Evolutionary conservation across 2,888 invertebrate species (phyloP).

Genomic region (Nemapogon koenigi): DNA sequence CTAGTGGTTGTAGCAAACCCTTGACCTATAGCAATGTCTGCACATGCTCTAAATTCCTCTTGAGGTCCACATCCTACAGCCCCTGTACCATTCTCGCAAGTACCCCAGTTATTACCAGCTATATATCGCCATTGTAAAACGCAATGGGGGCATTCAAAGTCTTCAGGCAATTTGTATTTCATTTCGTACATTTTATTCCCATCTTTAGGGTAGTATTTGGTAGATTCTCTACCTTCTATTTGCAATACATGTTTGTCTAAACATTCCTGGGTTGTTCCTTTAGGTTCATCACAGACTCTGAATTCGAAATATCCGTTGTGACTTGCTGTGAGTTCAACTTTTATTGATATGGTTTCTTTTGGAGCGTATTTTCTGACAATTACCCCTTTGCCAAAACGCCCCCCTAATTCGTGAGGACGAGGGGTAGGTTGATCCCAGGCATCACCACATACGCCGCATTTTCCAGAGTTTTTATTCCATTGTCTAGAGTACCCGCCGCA

Average conservation of each 20-base stretch:
- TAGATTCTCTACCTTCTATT: conserved; percentile 54
- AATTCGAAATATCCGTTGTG: conserved; percentile 90
- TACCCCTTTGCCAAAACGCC: conserved; percentile 81
- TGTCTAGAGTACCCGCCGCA: conserved; percentile 88
- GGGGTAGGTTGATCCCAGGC: conserved; percentile 77
- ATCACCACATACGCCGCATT: conserved; percentile 88
- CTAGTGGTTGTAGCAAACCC: conserved; percentile 46
- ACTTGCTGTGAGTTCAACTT: conserved; percentile 86
- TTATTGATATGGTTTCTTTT: conserved; percentile 71
- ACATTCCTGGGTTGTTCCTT: conserved; percentile 76
- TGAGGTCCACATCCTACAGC: conserved; percentile 89
- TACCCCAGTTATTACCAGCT: conserved; percentile 87
- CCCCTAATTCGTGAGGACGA: conserved; percentile 82
- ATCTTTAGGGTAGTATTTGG: conserved; percentile 75
- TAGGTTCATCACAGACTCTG: conserved; percentile 77
- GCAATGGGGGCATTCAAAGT: conserved; percentile 79
- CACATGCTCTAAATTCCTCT: conserved; percentile 86
- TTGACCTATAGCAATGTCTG: conserved; percentile 78
- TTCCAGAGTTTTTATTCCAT: conserved; percentile 81
- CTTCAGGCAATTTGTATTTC: conserved; percentile 68
- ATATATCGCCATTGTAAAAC: conserved; percentile 89
- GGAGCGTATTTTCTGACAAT: conserved; percentile 81
- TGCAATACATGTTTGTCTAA: conserved; percentile 74
- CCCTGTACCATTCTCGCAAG: conserved; percentile 74
- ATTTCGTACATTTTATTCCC: conserved; percentile 84